Evolutionary conservation across 2,888 invertebrate genomes (phyloP), one percentile per base, ranked within the genome.

Genomic region (Ernsta delagoae): DNA sequence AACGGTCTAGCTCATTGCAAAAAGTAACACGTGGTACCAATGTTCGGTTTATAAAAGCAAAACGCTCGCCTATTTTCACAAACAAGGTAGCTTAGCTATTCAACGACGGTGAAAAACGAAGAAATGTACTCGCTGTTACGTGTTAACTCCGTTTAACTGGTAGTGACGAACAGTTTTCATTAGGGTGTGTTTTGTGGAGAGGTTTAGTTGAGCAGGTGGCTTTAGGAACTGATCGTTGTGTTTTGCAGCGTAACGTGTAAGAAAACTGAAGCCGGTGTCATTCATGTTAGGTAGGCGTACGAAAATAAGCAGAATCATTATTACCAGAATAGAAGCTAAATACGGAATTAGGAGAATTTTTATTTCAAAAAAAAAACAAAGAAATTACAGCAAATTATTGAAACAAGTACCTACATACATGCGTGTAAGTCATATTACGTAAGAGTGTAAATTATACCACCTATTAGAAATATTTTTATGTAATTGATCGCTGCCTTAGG

Each of bases 11-110:
- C 82, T 81, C 80, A 79, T 76, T 75, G 82, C 82, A 85, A 87
- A 89, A 87, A 88, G 81, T 85, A 84, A 84, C 79, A 81, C 78
- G 79, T 80, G 80, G 75, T 79, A 82, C 80, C 83, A 81, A 80
- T 82, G 83, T 81, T 81, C 82, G 73, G 81, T 83, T 83, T 82
- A 83, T 82, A 79, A 79, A 77, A 77, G 74, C 77, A 81, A 79
- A 34, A 60, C 11, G 61, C 61, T 57, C 36, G 36, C 11, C 57
- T 31, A 68, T 39, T 57, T 69, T 65, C 48, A 56, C 31, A 53
- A 62, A 61, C 48, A 59, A 65, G 45, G 45, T 79, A 77, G 78
- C 76, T 39, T 24, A 31, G 34, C 36, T 66, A 50, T 65, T 65
- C 59, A 45, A 34, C 43, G 31, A 79, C 77, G 75, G 77, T 75